Evolutionary conservation across 2,888 invertebrate genomes (phyloP).

Genomic region (Aproaerema taeniolella): DNA sequence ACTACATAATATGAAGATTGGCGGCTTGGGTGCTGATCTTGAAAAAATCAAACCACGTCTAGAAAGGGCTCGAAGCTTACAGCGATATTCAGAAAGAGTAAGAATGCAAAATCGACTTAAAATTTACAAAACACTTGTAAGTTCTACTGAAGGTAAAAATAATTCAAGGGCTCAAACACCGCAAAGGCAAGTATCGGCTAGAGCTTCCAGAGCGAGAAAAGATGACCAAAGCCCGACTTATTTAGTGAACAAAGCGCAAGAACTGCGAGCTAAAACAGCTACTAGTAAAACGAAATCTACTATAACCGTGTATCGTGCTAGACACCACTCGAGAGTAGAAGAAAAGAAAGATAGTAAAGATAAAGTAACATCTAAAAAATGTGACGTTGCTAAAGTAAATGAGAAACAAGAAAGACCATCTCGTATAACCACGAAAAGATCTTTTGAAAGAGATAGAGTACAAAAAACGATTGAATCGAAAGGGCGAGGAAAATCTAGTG

Average conservation of each 20-base stretch:
- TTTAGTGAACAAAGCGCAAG: constrained; percentile 47
- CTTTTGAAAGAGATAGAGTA: neutral
- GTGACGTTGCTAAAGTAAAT: constrained; percentile 15
- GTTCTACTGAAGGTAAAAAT: constrained; percentile 42
- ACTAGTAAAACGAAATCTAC: too few species aligned
- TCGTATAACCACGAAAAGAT: neutral
- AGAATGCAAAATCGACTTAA: constrained; percentile 63
- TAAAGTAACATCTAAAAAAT: constrained; percentile 19
- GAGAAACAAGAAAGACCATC: neutral
- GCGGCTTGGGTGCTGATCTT: constrained; percentile 63
- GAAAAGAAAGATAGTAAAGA: too few species aligned
- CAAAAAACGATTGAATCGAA: too few species aligned
- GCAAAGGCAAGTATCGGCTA: constrained; percentile 25
- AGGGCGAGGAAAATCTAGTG: constrained; percentile 30
- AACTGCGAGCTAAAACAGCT: too few species aligned
- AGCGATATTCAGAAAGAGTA: constrained; percentile 67
- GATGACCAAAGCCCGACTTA: constrained; percentile 38
- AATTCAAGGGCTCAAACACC: constrained; percentile 31
- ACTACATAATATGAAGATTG: constrained; percentile 47
- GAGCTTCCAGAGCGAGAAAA: constrained; percentile 22
- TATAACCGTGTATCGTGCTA: too few species aligned
- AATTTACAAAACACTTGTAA: constrained; percentile 56
- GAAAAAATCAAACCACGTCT: constrained; percentile 61
- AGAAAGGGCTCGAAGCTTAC: constrained; percentile 64
- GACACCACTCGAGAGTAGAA: too few species aligned